These are phyloP conservation scores for Pogoniulus pusillus DNA, from an alignment of 2,797 vertebrate species.

Conservation along the genomic window DNA sequence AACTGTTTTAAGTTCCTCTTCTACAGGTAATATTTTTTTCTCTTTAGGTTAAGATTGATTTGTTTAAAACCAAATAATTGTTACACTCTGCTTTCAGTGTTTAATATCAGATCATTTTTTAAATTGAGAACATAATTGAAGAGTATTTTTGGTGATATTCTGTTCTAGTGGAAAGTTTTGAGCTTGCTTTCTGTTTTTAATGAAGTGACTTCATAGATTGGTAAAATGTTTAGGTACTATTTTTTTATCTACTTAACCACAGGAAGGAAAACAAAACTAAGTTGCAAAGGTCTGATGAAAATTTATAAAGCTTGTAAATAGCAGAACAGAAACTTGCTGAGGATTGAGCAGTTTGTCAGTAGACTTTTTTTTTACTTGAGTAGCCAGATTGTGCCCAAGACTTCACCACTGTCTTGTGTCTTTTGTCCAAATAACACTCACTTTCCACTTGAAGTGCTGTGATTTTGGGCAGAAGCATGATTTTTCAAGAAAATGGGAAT, in stretches of 20 bases:
- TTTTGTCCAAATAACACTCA: neutral
- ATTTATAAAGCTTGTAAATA: neutral
- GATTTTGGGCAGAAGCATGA: neutral
- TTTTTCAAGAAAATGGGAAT: neutral
- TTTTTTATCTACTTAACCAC: neutral
- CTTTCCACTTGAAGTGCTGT: neutral
- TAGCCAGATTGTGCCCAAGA: neutral
- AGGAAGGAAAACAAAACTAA: neutral
- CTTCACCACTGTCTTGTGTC: neutral
- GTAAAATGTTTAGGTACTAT: neutral
- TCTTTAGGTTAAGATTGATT: neutral
- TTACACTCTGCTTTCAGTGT: neutral
- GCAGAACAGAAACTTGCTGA: neutral
- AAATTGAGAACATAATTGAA: neutral
- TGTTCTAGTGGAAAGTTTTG: neutral
- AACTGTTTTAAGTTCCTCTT: neutral
- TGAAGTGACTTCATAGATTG: neutral
- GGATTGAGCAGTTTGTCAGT: neutral
- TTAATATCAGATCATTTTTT: neutral
- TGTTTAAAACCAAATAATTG: neutral
- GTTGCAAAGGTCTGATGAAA: neutral
- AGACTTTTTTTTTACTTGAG: neutral
- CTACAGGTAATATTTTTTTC: neutral
- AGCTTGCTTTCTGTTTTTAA: neutral
- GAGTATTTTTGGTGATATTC: neutral